Evolutionary conservation across 2,797 vertebrate genomes (phyloP).

Genomic region (Hipposideros larvatus): DNA sequence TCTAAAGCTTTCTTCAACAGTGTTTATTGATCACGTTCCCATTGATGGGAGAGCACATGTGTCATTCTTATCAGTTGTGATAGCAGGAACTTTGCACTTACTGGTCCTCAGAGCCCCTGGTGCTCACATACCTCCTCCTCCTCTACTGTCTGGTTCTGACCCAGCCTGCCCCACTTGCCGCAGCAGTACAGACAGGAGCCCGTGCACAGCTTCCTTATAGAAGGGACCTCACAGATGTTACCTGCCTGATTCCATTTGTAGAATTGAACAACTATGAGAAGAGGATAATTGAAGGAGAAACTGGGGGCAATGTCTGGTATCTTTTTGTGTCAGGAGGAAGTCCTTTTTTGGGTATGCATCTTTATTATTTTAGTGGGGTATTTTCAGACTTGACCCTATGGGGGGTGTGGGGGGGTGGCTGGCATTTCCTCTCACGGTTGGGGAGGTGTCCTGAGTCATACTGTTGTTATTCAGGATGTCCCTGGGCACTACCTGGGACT

Average conservation of each 20-base stretch:
- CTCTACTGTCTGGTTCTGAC: not conserved
- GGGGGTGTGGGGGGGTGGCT: too few relatives aligned
- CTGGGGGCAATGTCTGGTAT: not conserved
- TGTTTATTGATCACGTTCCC: not conserved
- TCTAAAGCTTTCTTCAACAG: not conserved
- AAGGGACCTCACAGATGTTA: not conserved
- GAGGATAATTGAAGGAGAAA: not conserved
- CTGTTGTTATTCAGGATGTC: not conserved
- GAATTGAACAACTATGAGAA: not conserved
- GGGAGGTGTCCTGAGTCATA: not conserved
- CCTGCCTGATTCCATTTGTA: not conserved
- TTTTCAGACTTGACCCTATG: not conserved
- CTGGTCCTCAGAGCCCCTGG: not conserved
- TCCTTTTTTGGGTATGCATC: not conserved
- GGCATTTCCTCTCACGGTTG: not conserved
- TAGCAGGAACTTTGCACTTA: not conserved
- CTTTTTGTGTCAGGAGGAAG: not conserved
- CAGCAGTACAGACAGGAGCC: not conserved
- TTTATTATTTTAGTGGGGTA: not conserved
- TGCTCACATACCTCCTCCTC: not conserved
- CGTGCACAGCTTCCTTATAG: not conserved
- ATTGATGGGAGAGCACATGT: not conserved
- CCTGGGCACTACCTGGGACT: not conserved
- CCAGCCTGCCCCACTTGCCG: fast-evolving
- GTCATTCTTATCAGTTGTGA: not conserved